Evolutionary conservation across 2,888 invertebrate genomes (phyloP).

Genomic region (Brachylomia viminalis): DNA sequence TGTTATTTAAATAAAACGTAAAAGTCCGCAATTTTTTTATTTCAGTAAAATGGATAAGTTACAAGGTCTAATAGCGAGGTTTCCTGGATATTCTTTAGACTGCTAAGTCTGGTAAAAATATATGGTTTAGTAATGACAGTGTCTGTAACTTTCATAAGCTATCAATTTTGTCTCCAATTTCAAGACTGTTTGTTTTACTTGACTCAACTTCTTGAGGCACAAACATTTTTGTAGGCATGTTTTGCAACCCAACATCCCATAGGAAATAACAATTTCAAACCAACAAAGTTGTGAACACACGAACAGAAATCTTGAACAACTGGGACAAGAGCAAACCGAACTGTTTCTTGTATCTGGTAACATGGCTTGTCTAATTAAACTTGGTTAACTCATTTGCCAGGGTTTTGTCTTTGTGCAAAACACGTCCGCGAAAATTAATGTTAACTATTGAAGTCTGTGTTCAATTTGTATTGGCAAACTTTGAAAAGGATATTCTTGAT

Average conservation of each 20-base stretch:
- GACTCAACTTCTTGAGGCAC: neutral
- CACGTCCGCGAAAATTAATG: conserved; percentile 52
- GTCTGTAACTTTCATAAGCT: neutral
- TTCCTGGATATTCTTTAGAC: neutral
- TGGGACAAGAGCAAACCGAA: conserved; percentile 38
- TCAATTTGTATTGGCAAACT: conserved; percentile 59
- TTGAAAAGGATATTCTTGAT: conserved; percentile 43
- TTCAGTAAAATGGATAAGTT: neutral
- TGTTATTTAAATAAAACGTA: conserved; percentile 16
- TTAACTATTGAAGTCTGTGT: conserved; percentile 50
- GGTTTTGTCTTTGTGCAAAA: conserved; percentile 63
- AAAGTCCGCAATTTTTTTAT: neutral
- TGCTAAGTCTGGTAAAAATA: neutral
- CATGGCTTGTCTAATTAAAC: conserved; percentile 63
- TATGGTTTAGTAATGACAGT: neutral
- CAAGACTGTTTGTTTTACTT: neutral
- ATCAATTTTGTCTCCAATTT: neutral
- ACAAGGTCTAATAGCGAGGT: neutral
- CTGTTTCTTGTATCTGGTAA: conserved; percentile 61
- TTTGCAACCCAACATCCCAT: conserved; percentile 8
- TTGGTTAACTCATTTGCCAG: conserved; percentile 63
- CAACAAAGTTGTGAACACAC: conserved; percentile 41
- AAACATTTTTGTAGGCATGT: conserved; percentile 11
- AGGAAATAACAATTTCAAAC: conserved; percentile 52
- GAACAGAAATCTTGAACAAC: conserved; percentile 52